Evolutionary conservation across 2,888 invertebrate genomes (phyloP).

Genomic region (Drosophila lutescens): DNA sequence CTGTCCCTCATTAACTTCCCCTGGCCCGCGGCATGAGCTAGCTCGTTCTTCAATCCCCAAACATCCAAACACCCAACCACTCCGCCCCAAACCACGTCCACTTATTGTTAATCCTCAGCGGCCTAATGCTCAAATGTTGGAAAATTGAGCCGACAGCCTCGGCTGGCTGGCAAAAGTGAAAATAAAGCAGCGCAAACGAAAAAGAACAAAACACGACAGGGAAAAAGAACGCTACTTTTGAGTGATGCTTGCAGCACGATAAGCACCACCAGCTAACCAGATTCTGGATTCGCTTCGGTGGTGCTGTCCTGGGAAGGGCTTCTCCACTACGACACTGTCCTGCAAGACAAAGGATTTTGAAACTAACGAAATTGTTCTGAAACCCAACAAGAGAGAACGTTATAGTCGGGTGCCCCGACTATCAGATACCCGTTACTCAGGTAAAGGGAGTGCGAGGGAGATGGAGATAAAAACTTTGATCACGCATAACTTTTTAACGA

Average conservation of each 20-base stretch:
- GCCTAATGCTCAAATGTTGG: constrained; percentile 82
- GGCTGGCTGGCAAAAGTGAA: constrained; percentile 32
- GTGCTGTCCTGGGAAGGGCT: constrained; percentile 36
- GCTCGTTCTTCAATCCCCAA: constrained; percentile 12
- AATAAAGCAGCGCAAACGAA: constrained; percentile 18
- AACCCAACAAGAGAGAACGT: no score
- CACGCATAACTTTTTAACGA: no score
- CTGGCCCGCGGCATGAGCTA: constrained; percentile 62
- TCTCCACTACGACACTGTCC: constrained; percentile 51
- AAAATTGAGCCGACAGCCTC: constrained; percentile 78
- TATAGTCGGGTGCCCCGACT: no score
- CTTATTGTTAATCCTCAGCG: constrained; percentile 78
- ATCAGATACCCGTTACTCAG: no score
- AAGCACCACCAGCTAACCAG: constrained; percentile 60
- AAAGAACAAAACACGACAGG: constrained; percentile 3
- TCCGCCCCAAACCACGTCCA: constrained; percentile 38
- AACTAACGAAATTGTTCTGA: no score
- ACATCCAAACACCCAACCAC: neutral
- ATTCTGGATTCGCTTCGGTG: constrained; percentile 49
- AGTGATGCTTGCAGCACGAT: constrained; percentile 77
- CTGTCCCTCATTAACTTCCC: constrained; percentile 65
- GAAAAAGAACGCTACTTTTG: constrained; percentile 62
- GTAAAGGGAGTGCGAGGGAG: no score
- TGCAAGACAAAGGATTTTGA: neutral
- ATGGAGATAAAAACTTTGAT: no score